Conservation (phyloP, 2,888 invertebrate genomes). For the Pediacus dermestoides region DNA sequence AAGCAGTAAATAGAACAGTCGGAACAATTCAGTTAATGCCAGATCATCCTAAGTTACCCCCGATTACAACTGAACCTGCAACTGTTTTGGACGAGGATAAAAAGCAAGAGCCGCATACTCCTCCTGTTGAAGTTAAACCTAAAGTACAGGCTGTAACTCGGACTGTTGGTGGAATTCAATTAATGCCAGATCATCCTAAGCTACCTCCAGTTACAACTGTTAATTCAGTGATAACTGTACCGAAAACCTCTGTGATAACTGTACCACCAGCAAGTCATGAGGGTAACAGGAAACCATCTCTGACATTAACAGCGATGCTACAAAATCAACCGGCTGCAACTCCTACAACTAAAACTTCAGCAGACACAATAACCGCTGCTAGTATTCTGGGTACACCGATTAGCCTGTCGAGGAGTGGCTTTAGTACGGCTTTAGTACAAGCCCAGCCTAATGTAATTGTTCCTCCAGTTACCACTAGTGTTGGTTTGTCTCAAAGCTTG, state of each 20-base stretch:
- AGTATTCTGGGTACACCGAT: conserved; percentile 46
- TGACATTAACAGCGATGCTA: conserved; percentile 50
- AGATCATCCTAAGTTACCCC: too few species aligned
- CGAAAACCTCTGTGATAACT: conserved; percentile 21
- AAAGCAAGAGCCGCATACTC: neutral
- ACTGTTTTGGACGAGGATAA: neutral
- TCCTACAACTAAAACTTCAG: conserved; percentile 45
- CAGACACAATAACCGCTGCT: conserved; percentile 48
- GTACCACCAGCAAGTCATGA: conserved; percentile 17
- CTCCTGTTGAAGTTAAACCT: too few species aligned
- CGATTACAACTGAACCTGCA: conserved; percentile 11
- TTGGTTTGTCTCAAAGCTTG: conserved; percentile 35
- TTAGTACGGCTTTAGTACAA: conserved; percentile 44
- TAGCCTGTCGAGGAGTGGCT: conserved; percentile 40
- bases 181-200: conserved; percentile 43
- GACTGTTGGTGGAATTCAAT: conserved; percentile 37
- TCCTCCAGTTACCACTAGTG: conserved; percentile 29
- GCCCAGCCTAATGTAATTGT: conserved; percentile 43
- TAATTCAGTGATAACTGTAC: conserved; percentile 20
- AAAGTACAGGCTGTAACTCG: conserved; percentile 38
- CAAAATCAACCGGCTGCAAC: conserved; percentile 50
- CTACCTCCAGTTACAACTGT: conserved; percentile 34
- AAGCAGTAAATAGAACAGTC: conserved; percentile 10
- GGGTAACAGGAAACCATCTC: conserved; percentile 35
- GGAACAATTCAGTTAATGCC: too few species aligned